Evolutionary conservation across 2,113 vertebrate genomes (phyloP).

Genomic region (Myanophis thanlyinensis): DNA sequence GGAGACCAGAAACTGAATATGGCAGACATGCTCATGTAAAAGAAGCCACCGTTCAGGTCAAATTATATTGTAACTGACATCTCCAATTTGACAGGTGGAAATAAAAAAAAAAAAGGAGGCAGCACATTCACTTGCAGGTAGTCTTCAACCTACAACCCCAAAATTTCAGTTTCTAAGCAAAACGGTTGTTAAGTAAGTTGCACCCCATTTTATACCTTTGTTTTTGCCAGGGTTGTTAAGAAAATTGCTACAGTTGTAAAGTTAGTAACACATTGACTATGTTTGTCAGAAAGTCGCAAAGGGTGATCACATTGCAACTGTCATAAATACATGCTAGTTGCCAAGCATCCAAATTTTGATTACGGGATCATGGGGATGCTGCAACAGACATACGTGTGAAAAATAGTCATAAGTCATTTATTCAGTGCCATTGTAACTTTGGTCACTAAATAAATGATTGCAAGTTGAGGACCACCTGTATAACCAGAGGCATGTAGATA

Average conservation of each 20-base stretch:
- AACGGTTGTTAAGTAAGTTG: neutral
- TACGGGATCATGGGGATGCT: neutral
- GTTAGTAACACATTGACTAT: neutral
- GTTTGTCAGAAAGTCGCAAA: neutral
- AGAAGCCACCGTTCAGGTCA: neutral
- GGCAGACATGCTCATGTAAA: neutral
- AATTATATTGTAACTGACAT: neutral
- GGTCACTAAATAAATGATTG: neutral
- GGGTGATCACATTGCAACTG: neutral
- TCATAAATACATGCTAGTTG: neutral
- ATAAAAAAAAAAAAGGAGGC: neutral
- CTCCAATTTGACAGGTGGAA: neutral
- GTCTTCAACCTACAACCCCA: neutral
- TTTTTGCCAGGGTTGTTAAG: neutral
- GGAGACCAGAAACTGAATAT: neutral
- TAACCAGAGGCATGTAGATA: neutral
- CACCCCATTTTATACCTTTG: neutral
- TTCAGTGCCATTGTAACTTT: neutral
- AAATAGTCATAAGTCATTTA: neutral
- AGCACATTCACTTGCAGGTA: neutral
- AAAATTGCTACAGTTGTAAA: neutral
- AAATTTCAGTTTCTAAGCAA: neutral
- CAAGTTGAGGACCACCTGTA: neutral
- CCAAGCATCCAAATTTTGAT: neutral
- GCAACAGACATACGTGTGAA: neutral